phyloP scores from a whole-genome alignment of 1,140 invertebrate species.

The Melitaea cinxia region DNA sequence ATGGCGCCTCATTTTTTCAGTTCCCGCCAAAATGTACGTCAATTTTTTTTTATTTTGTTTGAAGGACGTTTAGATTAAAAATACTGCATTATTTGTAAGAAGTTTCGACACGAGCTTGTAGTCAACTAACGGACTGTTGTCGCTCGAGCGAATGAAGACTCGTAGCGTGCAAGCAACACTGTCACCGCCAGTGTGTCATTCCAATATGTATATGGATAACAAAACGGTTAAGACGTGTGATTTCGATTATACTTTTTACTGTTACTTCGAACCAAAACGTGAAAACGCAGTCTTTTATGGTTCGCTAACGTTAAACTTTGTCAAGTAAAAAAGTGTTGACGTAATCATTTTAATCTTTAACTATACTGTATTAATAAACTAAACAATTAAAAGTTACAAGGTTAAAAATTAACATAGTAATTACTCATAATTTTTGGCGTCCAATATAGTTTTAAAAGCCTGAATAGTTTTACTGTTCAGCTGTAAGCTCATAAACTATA shows the following conservation, averaged over 20 bases:
- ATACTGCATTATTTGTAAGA: slow-evolving; percentile 44
- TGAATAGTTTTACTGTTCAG: too few relatives aligned
- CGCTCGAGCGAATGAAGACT: slow-evolving; percentile 55
- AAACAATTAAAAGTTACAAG: too few relatives aligned
- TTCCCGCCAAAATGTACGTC: slow-evolving; percentile 57
- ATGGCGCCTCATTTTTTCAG: slow-evolving; percentile 53
- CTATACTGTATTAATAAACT: too few relatives aligned
- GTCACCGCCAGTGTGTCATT: slow-evolving; percentile 55
- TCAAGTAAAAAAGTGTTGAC: slow-evolving; percentile 2
- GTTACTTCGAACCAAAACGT: slow-evolving; percentile 53
- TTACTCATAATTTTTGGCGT: too few relatives aligned
- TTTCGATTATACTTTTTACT: slow-evolving; percentile 56
- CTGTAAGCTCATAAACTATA: too few relatives aligned
- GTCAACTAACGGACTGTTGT: slow-evolving; percentile 61
- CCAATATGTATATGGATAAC: slow-evolving; percentile 64
- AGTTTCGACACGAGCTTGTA: slow-evolving; percentile 41
- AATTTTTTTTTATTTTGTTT: slow-evolving; percentile 44
- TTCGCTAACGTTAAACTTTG: background rate
- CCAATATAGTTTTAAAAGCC: too few relatives aligned
- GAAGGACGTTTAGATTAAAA: slow-evolving; percentile 32
- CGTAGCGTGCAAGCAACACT: slow-evolving; percentile 42
- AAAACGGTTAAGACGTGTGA: slow-evolving; percentile 51
- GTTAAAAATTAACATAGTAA: too few relatives aligned
- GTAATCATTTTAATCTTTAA: background rate
- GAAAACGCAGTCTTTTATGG: slow-evolving; percentile 42